phyloP scores from a whole-genome alignment of 2,113 vertebrate genomes.

The Pleuronectes platessa region DNA sequence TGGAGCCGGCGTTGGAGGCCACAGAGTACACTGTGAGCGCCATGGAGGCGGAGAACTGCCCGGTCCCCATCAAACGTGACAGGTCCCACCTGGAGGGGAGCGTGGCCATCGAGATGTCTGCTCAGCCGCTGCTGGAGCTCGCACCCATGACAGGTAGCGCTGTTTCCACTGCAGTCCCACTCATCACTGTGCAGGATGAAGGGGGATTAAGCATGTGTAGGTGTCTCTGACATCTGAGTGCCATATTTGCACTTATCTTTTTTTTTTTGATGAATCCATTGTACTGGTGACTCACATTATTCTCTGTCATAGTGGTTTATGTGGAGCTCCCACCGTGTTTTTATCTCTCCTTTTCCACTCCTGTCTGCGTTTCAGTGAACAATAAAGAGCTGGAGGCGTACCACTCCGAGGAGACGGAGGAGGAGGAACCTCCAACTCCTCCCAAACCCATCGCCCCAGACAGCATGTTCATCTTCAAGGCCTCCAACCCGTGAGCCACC shows the following conservation, averaged over 20 bases:
- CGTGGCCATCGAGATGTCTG: conserved; percentile 79
- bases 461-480: conserved; percentile 99
- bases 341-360: conserved; percentile 4
- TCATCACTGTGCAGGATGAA: conserved; percentile 15
- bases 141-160: conserved; percentile 80
- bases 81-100: conserved; percentile 64
- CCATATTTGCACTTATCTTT: conserved; percentile 1
- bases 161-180: conserved; percentile 12
- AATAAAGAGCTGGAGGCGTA: conserved; percentile 80
- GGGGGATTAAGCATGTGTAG: conserved; percentile 30
- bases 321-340: conserved; percentile 5
- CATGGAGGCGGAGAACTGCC: conserved; percentile 70
- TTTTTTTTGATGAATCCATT: conserved; percentile 19
- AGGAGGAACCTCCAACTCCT: conserved; percentile 76
- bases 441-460: conserved; percentile 90
- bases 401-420: conserved; percentile 71
- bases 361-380: conserved; percentile 70
- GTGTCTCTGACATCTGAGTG: conserved; percentile 34
- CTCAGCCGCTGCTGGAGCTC: conserved; percentile 81
- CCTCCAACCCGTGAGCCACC: conserved; percentile 91
- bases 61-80: conserved; percentile 72
- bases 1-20: conserved; percentile 65
- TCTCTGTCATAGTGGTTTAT: conserved; percentile 37
- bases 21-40: conserved; percentile 65
- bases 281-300: conserved; percentile 48